phyloP scores from a whole-genome alignment of 1,140 invertebrate genomes.

The Tetragonula clypearis region DNA sequence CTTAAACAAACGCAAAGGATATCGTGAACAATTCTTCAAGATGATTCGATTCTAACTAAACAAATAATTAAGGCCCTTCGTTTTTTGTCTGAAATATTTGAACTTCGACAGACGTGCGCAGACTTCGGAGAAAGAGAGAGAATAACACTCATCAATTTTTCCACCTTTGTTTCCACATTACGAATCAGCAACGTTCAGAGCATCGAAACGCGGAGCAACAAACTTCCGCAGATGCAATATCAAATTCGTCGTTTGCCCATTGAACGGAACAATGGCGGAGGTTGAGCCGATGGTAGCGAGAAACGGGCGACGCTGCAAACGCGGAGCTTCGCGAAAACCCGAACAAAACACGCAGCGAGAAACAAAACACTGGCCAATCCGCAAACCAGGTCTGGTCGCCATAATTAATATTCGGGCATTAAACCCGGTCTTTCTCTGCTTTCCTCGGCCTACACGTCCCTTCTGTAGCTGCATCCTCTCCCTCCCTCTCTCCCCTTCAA shows the following conservation, averaged over 20 bases:
- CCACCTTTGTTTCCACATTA: background rate
- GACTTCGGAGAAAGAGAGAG: too few species aligned
- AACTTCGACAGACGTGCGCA: too few species aligned
- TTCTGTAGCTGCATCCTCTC: background rate
- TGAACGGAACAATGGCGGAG: slow-evolving; percentile 25
- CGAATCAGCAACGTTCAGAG: background rate
- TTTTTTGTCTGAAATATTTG: too few species aligned
- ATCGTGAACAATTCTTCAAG: too few species aligned
- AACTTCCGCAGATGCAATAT: background rate
- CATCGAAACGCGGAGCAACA: background rate
- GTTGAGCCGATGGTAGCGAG: background rate
- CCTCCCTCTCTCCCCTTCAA: too few species aligned
- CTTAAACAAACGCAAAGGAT: too few species aligned
- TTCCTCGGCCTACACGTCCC: slow-evolving; percentile 27
- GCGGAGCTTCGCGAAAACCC: background rate
- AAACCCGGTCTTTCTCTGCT: slow-evolving; percentile 51
- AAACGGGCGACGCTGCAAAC: slow-evolving; percentile 5
- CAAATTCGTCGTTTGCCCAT: slow-evolving; percentile 10
- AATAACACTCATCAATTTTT: too few species aligned
- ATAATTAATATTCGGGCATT: slow-evolving; percentile 76
- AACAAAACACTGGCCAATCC: slow-evolving; percentile 67
- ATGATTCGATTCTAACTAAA: too few species aligned
- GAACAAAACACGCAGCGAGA: slow-evolving; percentile 64
- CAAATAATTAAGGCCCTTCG: too few species aligned
- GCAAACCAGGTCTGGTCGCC: slow-evolving; percentile 61